Percentiles rank a stretch among this genome's conserved stretches.
Conservation (phyloP, 1,140 invertebrate species). For the Probaryconus sp. region DNA sequence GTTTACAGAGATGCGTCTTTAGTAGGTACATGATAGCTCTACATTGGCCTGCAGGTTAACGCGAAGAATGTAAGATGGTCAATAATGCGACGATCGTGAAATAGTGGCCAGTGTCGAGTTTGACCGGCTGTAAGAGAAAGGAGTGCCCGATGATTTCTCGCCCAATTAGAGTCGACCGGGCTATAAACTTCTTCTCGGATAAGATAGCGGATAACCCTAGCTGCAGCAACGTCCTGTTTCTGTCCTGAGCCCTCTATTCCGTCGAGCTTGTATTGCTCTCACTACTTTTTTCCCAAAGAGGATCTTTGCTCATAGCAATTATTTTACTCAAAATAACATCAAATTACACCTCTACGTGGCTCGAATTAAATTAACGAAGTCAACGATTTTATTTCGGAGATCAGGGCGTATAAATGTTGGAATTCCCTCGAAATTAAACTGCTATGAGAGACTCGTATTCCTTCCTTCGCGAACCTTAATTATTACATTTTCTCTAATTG, state of each 20-base stretch:
- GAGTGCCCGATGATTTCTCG: constrained; percentile 77
- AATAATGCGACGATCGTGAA: constrained; percentile 71
- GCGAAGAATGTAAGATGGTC: constrained; percentile 56
- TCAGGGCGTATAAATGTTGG: too few relatives aligned
- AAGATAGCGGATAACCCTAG: constrained; percentile 73
- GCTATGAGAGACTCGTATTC: too few relatives aligned
- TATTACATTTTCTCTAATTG: too few relatives aligned
- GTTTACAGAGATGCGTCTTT: constrained; percentile 38
- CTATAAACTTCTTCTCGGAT: constrained; percentile 77
- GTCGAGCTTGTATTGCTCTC: constrained; percentile 65
- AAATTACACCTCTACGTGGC: constrained; percentile 17
- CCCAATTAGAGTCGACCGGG: constrained; percentile 78
- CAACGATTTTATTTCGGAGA: background rate
- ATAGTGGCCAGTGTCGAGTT: constrained; percentile 73
- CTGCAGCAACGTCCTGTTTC: constrained; percentile 65
- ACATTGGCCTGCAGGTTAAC: constrained; percentile 34
- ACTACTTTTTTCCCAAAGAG: constrained; percentile 41
- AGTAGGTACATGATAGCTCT: constrained; percentile 30
- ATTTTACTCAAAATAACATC: constrained; percentile 35
- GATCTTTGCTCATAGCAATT: constrained; percentile 32
- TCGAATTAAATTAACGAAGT: constrained; percentile 15
- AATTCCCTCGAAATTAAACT: too few relatives aligned
- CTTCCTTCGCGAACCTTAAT: too few relatives aligned
- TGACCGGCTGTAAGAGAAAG: constrained; percentile 72
- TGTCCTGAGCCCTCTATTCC: constrained; percentile 63